A percentile compares a stretch with the other conserved stretches of the same genome.
Conservation (phyloP, 37 sponge, comb jelly and placozoan genomes). For the Ianthella basta region DNA sequence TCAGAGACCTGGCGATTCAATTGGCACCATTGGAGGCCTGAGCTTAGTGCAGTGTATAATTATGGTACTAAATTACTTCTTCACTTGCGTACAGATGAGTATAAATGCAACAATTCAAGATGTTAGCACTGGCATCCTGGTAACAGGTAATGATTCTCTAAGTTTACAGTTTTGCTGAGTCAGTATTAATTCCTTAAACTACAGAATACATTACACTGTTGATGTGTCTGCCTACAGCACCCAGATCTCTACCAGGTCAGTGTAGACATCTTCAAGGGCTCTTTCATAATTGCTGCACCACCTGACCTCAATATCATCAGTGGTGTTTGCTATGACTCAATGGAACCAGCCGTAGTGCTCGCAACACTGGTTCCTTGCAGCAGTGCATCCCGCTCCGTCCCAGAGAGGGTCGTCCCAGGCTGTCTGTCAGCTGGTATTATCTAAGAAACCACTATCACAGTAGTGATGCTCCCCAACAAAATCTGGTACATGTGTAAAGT, state of each 20-base stretch:
- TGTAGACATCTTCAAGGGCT: background rate
- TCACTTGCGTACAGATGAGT: no score
- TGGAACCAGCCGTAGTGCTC: slow-evolving; percentile 33
- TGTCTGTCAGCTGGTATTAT: background rate
- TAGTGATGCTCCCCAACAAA: slow-evolving; percentile 18
- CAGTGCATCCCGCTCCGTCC: slow-evolving; percentile 10
- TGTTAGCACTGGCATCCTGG: no score
- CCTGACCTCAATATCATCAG: slow-evolving; percentile 25
- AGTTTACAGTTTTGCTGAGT: no score
- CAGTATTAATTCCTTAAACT: no score
- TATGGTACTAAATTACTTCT: no score
- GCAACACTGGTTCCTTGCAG: slow-evolving; percentile 15
- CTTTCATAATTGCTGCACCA: background rate
- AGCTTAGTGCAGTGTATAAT: no score
- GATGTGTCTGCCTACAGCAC: background rate
- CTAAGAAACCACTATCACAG: background rate
- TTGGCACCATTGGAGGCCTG: no score
- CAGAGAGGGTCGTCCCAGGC: slow-evolving; percentile 17
- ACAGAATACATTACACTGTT: no score
- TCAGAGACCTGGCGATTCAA: no score
- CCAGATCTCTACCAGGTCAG: slow-evolving; percentile 29
- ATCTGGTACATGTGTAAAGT: background rate
- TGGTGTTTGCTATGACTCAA: background rate
- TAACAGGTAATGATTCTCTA: no score
- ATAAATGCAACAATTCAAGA: no score